Percentiles rank a stretch among this genome's conserved stretches.
Conservation (phyloP, 1,140 invertebrate genomes). For the Drosophila jambulina region DNA sequence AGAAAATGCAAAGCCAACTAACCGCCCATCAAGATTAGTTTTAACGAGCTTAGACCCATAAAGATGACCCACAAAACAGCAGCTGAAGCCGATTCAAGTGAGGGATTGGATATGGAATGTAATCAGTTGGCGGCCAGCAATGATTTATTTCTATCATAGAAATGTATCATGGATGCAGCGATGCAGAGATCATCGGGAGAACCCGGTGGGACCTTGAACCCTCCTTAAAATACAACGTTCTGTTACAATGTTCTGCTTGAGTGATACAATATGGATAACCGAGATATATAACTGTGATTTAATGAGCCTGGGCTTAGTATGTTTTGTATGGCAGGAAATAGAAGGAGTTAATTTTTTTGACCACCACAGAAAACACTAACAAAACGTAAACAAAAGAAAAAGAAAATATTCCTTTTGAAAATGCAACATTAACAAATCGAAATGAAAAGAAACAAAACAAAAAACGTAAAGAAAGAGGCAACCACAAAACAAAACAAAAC, state of each 20-base stretch:
- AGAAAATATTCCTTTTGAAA: constrained; percentile 56
- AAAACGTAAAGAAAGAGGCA: constrained; percentile 79
- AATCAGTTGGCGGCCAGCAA: constrained; percentile 29
- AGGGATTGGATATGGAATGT: constrained; percentile 27
- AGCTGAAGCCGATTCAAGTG: constrained; percentile 10
- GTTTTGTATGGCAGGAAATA: constrained; percentile 51
- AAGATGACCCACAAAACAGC: constrained; percentile 10
- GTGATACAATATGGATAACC: constrained; percentile 59
- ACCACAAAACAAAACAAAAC: constrained; percentile 58
- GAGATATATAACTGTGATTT: constrained; percentile 78
- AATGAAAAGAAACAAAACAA: constrained; percentile 65
- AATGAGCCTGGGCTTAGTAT: constrained; percentile 70
- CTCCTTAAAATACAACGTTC: constrained; percentile 30
- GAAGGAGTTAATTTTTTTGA: constrained; percentile 29
- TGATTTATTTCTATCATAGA: constrained; percentile 23
- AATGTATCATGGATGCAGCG: constrained; percentile 1
- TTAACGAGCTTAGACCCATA: constrained; percentile 41
- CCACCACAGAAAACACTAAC: constrained; percentile 19
- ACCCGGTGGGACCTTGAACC: neutral
- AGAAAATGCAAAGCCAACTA: constrained; percentile 47
- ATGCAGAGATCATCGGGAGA: neutral
- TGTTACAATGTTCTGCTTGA: constrained; percentile 58
- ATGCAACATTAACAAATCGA: constrained; percentile 44
- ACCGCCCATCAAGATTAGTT: constrained; percentile 70
- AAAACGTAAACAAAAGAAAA: constrained; percentile 47